Percentiles rank a stretch among this genome's conserved stretches.
Evolutionary conservation across 2,888 invertebrate species (phyloP).

Genomic region (Blastobasis adustella): DNA sequence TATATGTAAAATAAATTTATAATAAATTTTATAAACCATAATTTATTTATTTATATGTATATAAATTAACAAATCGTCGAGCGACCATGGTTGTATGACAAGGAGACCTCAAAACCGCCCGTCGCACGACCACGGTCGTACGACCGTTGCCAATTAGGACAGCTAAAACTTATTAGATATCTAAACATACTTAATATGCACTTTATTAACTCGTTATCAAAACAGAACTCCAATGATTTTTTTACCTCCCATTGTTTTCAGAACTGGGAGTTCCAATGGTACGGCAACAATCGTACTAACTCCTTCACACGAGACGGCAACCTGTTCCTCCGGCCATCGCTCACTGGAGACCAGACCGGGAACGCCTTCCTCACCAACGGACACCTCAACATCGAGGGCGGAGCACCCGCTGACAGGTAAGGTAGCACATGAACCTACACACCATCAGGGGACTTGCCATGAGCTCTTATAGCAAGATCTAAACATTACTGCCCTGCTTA

Average conservation of each 20-base stretch:
- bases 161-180: no score
- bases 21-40: slow-evolving; percentile 66
- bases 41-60: slow-evolving; percentile 50
- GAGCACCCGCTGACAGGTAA: slow-evolving; percentile 76
- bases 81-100: no score
- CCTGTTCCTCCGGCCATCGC: slow-evolving; percentile 77
- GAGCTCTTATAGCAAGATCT: no score
- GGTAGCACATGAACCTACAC: slow-evolving; percentile 5
- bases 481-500: no score
- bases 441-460: no score
- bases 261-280: slow-evolving; percentile 84
- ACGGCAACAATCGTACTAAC: slow-evolving; percentile 79
- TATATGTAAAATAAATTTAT: slow-evolving; percentile 71
- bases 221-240: neutral
- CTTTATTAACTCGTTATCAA: no score
- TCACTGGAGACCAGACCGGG: slow-evolving; percentile 72
- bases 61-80: no score
- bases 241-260: slow-evolving; percentile 28
- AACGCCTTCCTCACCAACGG: slow-evolving; percentile 69
- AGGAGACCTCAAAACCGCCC: no score
- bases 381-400: slow-evolving; percentile 72
- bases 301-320: slow-evolving; percentile 74
- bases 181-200: no score
- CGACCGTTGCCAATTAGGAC: no score
- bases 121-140: no score